A percentile compares a stretch with the other conserved stretches of the same genome.
These are phyloP conservation scores for Cataglyphis rosenhaueri DNA, from an alignment of 2,888 invertebrate species.

Conservation along the genomic window DNA sequence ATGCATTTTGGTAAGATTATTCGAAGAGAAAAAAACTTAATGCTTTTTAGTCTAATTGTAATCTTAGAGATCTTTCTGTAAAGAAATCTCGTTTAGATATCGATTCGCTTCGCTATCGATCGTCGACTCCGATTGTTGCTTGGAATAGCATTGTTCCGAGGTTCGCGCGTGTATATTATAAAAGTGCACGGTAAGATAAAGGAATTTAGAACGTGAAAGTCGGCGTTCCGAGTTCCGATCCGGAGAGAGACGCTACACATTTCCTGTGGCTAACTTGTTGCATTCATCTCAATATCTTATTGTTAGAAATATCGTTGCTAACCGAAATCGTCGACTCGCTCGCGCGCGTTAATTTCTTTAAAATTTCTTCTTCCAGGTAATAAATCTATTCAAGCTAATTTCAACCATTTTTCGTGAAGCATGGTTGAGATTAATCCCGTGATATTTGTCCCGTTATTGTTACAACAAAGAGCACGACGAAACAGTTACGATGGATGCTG, in stretches of 20 bases:
- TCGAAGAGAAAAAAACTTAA: not conserved
- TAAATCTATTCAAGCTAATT: constrained; percentile 10
- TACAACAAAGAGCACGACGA: constrained; percentile 30
- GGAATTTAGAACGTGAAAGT: constrained; percentile 50
- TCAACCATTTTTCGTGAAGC: not conserved
- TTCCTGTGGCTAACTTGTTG: not conserved
- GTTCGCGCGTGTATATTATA: not conserved
- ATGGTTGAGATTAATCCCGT: constrained; percentile 20
- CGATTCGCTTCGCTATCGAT: not conserved
- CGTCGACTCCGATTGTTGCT: not conserved
- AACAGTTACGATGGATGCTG: constrained; percentile 23
- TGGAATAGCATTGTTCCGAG: constrained; percentile 15
- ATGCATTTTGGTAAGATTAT: constrained; percentile 68
- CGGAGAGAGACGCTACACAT: constrained; percentile 5
- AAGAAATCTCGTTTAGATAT: not conserved
- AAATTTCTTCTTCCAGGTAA: constrained; percentile 1
- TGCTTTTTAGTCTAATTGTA: not conserved
- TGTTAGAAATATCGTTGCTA: not conserved
- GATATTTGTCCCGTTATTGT: constrained; percentile 52
- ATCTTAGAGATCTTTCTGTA: not conserved
- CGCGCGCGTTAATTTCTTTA: not conserved
- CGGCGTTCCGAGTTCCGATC: constrained; percentile 32
- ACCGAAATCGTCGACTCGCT: not conserved
- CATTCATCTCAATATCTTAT: constrained; percentile 5
- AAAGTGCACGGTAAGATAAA: constrained; percentile 14